Base-by-base conservation (phyloP, 2,113 vertebrate genomes). In the Aegypius monachus region DNA sequence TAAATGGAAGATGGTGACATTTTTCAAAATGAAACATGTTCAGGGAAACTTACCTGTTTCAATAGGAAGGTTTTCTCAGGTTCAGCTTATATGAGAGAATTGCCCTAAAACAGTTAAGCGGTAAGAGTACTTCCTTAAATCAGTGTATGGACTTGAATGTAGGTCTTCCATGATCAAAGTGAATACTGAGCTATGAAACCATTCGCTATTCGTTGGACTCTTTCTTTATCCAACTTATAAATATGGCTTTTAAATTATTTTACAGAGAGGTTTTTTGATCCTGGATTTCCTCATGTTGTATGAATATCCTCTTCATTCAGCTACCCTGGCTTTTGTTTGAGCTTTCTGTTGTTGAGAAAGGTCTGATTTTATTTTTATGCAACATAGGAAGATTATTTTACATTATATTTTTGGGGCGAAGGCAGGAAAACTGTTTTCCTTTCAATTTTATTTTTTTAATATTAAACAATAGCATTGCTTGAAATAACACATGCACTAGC, bases 401-500 rank as follows among this genome's bases (percentile, higher is more conserved):
- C 10, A 5, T 84, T 29, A 7, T 13, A 10, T 48, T 90, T 70
- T 70, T 11, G 10, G 12, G 25, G 6, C 6, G 9, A 16, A 66
- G 34, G 13, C 75, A 61, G 47, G 20, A 63, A 32, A n/a, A 34
- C 7, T 5, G 31, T 40, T 94, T 91, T 73, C 47, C 55, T 62
- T 72, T 82, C 22, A 12, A 2, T 38, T 86, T 78, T 87, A 29
- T 21, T 40, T 59, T 92, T 87, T 50, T 52, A 68, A 59, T 40
- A 47, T 34, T 71, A 52, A 90, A 88, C 32, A 36, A 16, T 75
- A 95, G 90, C 88, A 90, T 93, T 93, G 84, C 83, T 95, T 96
- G 95, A 94, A 95, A 62, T 94, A 89, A 93, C 45, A 81, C 43
- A 67, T 66, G 86, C 90, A 90, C 88, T 95, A 97, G 87, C 1